These are phyloP conservation scores for Acrobasis consociella DNA, from an alignment of 2,888 invertebrate genomes.

Conservation along the genomic window DNA sequence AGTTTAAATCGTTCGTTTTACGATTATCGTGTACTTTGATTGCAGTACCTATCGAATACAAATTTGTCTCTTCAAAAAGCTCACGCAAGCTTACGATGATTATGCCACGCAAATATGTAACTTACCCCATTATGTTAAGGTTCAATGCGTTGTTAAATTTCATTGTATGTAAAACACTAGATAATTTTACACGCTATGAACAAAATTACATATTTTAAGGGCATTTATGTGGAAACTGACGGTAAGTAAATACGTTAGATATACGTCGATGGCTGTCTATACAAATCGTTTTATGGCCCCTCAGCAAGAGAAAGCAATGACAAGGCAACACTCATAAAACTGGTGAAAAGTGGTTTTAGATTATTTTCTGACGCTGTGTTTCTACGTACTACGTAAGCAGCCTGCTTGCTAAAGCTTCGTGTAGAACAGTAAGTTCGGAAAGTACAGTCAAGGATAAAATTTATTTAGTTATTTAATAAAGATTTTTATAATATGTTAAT, in stretches of 20 bases:
- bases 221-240: slow-evolving; percentile 46
- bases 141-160: neutral
- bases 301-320: slow-evolving; percentile 32
- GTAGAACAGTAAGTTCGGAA: slow-evolving; percentile 21
- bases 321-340: slow-evolving; percentile 30
- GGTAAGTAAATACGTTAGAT: slow-evolving; percentile 41
- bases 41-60: slow-evolving; percentile 74
- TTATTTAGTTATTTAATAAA: neutral
- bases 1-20: slow-evolving; percentile 76
- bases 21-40: slow-evolving; percentile 70
- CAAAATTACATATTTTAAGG: slow-evolving; percentile 55
- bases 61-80: slow-evolving; percentile 60
- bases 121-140: slow-evolving; percentile 21
- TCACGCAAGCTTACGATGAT: slow-evolving; percentile 52
- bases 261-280: slow-evolving; percentile 34
- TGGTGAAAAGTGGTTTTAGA: slow-evolving; percentile 34
- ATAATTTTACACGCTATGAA: slow-evolving; percentile 55
- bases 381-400: slow-evolving; percentile 16
- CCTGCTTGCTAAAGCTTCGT: neutral
- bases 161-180: slow-evolving; percentile 43
- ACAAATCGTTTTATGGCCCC: slow-evolving; percentile 30
- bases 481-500: neutral
- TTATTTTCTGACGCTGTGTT: slow-evolving; percentile 33
- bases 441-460: slow-evolving; percentile 28
- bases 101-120: slow-evolving; percentile 33